Percentiles rank a stretch among this genome's conserved stretches.
These are phyloP conservation scores for Schizaphis graminum DNA, from an alignment of 2,888 invertebrate species.

Conservation along the genomic window DNA sequence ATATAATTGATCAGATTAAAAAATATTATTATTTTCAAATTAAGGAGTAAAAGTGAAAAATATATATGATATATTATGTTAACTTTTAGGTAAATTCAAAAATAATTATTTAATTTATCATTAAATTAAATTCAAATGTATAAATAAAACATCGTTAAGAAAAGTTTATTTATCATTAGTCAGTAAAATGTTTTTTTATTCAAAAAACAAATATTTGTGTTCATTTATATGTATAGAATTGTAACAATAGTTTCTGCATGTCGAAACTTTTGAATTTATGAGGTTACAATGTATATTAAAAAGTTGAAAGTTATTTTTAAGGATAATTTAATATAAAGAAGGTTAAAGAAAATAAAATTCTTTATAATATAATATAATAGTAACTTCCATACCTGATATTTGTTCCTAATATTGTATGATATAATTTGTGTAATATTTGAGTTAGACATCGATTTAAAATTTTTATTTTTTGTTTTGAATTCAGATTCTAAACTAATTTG, in stretches of 20 bases:
- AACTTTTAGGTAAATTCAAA: not conserved
- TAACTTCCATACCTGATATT: not conserved
- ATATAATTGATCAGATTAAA: not conserved
- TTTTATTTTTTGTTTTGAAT: too few relatives aligned
- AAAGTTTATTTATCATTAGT: slow-evolving; percentile 42
- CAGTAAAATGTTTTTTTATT: not conserved
- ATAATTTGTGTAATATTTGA: too few relatives aligned
- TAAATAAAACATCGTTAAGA: not conserved
- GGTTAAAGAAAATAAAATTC: too few relatives aligned
- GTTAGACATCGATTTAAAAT: too few relatives aligned
- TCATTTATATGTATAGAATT: not conserved
- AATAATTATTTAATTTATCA: slow-evolving; percentile 1
- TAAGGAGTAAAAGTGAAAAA: not conserved
- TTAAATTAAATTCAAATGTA: slow-evolving; percentile 31
- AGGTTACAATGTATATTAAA: not conserved
- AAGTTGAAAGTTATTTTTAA: not conserved
- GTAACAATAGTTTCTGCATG: not conserved
- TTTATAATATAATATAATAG: not conserved
- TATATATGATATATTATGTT: not conserved
- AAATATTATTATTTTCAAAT: not conserved
- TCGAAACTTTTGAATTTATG: slow-evolving; percentile 7
- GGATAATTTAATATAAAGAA: not conserved
- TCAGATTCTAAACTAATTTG: too few relatives aligned
- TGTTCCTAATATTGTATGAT: too few relatives aligned
- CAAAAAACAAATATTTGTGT: slow-evolving; percentile 19